Evolutionary conservation across 2,797 vertebrate genomes (phyloP).

Genomic region (Phoeniculus purpureus): DNA sequence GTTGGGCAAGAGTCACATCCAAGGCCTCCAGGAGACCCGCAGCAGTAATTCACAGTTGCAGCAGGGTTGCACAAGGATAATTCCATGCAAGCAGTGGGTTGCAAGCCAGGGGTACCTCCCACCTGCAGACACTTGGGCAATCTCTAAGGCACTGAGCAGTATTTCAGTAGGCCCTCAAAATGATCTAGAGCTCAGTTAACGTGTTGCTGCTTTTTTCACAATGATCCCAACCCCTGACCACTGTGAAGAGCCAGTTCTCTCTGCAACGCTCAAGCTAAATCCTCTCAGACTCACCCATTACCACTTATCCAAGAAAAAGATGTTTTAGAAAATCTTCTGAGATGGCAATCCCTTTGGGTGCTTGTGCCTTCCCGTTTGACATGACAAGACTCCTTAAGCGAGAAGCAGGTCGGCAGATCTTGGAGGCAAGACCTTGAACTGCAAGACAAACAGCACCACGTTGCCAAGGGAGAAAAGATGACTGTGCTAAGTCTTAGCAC

Average conservation of each 20-base stretch:
- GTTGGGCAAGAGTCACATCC: not conserved
- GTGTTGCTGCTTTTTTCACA: not conserved
- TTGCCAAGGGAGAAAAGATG: not conserved
- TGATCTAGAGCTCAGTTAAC: not conserved
- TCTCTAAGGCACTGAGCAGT: not conserved
- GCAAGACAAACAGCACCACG: not conserved
- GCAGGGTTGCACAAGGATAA: not conserved
- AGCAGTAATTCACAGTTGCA: not conserved
- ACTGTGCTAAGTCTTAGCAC: not conserved
- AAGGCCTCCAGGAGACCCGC: not conserved
- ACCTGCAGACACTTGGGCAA: not conserved
- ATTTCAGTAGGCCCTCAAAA: not conserved
- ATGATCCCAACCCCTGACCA: not conserved
- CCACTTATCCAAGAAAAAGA: not conserved
- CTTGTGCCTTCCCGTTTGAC: not conserved
- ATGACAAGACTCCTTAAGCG: not conserved
- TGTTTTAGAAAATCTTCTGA: not conserved
- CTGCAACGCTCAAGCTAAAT: not conserved
- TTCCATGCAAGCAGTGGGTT: not conserved
- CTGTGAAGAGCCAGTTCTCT: not conserved
- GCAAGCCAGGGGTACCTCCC: not conserved
- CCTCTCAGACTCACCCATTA: not conserved
- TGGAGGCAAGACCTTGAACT: not conserved
- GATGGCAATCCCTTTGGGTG: not conserved
- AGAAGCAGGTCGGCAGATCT: not conserved